Evolutionary conservation across 2,888 invertebrate species (phyloP).

Genomic region (Dioctria linearis): DNA sequence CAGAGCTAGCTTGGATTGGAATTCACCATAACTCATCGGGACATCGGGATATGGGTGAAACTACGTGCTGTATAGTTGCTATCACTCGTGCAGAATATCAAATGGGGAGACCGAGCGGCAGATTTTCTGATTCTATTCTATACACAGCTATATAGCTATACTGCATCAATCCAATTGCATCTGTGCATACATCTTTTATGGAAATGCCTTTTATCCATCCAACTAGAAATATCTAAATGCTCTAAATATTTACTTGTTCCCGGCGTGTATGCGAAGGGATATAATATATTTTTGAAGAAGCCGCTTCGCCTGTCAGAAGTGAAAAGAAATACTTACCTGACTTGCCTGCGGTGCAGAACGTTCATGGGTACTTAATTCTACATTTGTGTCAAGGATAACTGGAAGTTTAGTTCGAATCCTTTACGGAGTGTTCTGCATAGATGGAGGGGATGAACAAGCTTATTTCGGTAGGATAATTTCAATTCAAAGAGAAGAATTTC

Average conservation of each 20-base stretch:
- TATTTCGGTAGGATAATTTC: conserved; percentile 1
- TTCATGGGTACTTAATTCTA: conserved; percentile 6
- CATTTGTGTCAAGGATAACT: conserved; percentile 7
- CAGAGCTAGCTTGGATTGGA: conserved; percentile 31
- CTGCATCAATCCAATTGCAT: conserved; percentile 29
- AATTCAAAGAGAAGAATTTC: background rate
- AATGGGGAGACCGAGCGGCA: conserved; percentile 3
- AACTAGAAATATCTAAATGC: conserved; percentile 39
- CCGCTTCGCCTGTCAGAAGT: background rate
- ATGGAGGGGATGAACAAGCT: background rate
- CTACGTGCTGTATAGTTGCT: conserved; percentile 31
- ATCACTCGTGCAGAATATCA: conserved; percentile 36
- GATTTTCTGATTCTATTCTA: background rate
- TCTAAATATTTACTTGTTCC: conserved; percentile 37
- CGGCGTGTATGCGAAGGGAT: background rate
- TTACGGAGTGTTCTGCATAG: background rate
- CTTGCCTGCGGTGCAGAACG: background rate
- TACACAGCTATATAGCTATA: background rate
- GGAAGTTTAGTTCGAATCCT: background rate
- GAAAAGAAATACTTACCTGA: background rate
- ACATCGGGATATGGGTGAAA: conserved; percentile 44
- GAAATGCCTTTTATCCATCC: conserved; percentile 38
- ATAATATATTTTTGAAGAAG: conserved; percentile 17
- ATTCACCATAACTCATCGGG: conserved; percentile 47
- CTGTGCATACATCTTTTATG: conserved; percentile 44